Base-by-base conservation (phyloP, 2,113 vertebrate genomes). In the Tyto alba region DNA sequence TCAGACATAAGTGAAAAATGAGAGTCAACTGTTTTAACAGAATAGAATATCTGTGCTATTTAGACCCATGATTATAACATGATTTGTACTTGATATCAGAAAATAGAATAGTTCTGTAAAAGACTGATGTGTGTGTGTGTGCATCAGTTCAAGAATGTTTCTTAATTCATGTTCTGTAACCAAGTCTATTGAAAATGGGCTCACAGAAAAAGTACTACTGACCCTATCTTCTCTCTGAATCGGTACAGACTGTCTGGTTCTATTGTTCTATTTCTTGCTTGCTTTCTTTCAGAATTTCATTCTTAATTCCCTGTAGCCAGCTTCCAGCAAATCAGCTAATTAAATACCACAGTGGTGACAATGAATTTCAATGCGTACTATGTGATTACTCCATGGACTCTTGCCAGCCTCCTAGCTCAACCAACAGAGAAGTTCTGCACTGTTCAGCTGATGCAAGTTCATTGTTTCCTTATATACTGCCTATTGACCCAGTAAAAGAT, bases 281-380 rank as follows among this genome's bases (percentile, higher is more conserved):
- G 4, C 47, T 84, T 92, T 36, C 63, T 43, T 92, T 84, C 68
- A 81, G 78, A 90, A 92, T 95, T 83, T 78, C 60, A 76, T 90
- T 95, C 90, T 88, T 71, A 36, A 88, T 96, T 97, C 82, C 73
- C 78, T 93, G 55, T 83, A 96, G 88, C 64, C 16, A 17, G 88
- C 93, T 97, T 96, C 97, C 96, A 97, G 76, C 60, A 97, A 97
- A 95, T 91, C 95, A 96, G 95, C 96, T 98, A 97, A 98, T 97
- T 97, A 98, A 98, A 98, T 97, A 96, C 96, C 97, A 95, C 85
- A 97, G 93, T 50, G 89, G 96, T 98, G 97, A 97, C 96, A 96
- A 79, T 94, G 97, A 97, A 97, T 98, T 98, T 97, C 96, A 97
- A 95, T 97, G 92, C 97, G 92, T 11, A n/a, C 88, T 80, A 91